phyloP scores from a whole-genome alignment of 2,797 vertebrate genomes.

The Acanthurus tractus region DNA sequence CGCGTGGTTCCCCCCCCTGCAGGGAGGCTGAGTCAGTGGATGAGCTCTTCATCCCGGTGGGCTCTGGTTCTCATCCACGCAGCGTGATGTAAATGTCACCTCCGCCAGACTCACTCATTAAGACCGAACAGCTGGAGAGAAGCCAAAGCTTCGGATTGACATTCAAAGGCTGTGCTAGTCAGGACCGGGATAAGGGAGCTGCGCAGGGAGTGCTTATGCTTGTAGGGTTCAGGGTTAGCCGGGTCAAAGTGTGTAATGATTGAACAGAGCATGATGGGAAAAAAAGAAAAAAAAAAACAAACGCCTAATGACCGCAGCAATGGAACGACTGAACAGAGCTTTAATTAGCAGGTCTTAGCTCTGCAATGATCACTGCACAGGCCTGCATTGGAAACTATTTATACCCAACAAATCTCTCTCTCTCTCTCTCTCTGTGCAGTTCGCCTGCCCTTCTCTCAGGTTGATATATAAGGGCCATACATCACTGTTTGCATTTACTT shows the following conservation, averaged over 20 bases:
- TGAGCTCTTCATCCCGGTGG: constrained; percentile 69
- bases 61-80: constrained; percentile 59
- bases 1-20: constrained; percentile 30
- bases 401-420: constrained; percentile 17
- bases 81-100: constrained; percentile 78
- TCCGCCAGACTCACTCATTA: constrained; percentile 66
- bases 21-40: constrained; percentile 49
- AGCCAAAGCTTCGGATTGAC: constrained; percentile 48
- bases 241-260: background rate
- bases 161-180: constrained; percentile 30
- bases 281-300: no score
- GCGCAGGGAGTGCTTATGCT: no score
- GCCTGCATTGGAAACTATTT: constrained; percentile 11
- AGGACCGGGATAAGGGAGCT: background rate
- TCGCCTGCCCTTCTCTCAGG: constrained; percentile 11
- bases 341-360: background rate
- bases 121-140: constrained; percentile 54
- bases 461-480: constrained; percentile 60
- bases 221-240: no score
- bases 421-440: background rate
- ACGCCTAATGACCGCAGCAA: no score
- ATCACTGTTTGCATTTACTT: constrained; percentile 63
- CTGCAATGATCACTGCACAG: constrained; percentile 25
- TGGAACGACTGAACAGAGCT: background rate
- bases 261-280: background rate